These are phyloP conservation scores for Rhinolophus sinicus DNA, from an alignment of 2,113 vertebrate genomes.

Conservation along the genomic window DNA sequence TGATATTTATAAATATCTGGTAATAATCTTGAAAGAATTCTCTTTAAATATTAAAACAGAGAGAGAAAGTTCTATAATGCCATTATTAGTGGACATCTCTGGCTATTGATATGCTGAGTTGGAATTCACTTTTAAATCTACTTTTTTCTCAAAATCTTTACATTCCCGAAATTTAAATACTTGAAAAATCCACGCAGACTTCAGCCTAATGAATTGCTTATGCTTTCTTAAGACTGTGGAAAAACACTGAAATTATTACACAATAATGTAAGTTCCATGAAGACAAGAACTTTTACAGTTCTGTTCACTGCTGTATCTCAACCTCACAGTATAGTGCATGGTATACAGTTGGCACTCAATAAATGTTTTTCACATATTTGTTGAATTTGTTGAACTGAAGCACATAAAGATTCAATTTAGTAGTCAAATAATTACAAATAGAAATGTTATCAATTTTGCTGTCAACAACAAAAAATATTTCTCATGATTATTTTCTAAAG, in stretches of 20 bases:
- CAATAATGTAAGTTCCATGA: background rate
- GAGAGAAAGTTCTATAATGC: background rate
- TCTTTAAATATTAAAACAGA: background rate
- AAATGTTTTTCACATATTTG: background rate
- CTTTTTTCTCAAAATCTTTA: slow-evolving; percentile 20
- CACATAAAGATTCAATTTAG: background rate
- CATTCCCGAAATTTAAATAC: background rate
- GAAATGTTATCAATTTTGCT: background rate
- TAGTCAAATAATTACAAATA: background rate
- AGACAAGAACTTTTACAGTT: background rate
- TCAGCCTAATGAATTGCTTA: background rate
- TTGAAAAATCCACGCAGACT: background rate
- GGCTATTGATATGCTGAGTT: background rate
- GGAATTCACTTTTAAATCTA: background rate
- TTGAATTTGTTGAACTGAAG: background rate
- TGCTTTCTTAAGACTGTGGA: background rate
- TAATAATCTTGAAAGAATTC: background rate
- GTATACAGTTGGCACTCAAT: background rate
- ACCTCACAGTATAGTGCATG: background rate
- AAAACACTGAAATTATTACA: background rate
- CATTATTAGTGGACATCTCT: background rate
- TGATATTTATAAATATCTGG: background rate
- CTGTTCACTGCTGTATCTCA: background rate
- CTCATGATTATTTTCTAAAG: background rate
- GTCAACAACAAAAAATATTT: background rate